phyloP scores from a whole-genome alignment of 2,797 vertebrate genomes.

The Streptopelia turtur region DNA sequence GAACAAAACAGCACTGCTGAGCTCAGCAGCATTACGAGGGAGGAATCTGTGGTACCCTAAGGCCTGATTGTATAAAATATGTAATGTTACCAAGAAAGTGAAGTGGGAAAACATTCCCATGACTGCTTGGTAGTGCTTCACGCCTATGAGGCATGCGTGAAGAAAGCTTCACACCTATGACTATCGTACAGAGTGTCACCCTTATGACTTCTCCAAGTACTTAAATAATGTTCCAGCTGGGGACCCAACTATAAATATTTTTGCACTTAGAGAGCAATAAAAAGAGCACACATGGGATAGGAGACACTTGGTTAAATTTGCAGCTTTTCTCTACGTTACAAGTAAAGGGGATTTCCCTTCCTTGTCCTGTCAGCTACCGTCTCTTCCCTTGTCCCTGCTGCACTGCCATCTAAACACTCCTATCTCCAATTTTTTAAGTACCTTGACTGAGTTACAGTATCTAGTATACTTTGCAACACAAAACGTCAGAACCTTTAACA shows the following conservation, averaged over 20 bases:
- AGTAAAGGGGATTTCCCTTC: constrained; percentile 4
- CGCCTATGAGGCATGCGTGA: not conserved
- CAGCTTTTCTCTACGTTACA: constrained; percentile 9
- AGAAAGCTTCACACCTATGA: constrained; percentile 26
- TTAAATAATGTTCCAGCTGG: constrained; percentile 53
- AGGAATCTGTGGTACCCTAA: constrained; percentile 21
- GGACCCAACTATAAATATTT: constrained; percentile 25
- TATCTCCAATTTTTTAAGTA: not conserved
- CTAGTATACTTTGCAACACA: not conserved
- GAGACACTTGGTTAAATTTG: constrained; percentile 39
- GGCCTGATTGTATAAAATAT: constrained; percentile 39
- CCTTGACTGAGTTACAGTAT: not conserved
- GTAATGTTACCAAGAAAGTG: not conserved
- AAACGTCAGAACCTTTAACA: not conserved
- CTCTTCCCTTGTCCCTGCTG: not conserved
- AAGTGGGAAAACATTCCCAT: not conserved
- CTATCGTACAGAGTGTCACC: not conserved
- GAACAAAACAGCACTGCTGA: constrained; percentile 41
- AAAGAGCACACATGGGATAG: not conserved
- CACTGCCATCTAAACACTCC: not conserved
- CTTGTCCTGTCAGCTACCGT: constrained; percentile 25
- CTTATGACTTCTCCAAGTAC: not conserved
- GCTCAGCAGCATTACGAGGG: not conserved
- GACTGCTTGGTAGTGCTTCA: constrained; percentile 21
- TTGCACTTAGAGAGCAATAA: constrained; percentile 35